Percentiles rank a stretch among this genome's conserved stretches.
phyloP scores from a whole-genome alignment of 2,113 vertebrate species.

The Corythornis vintsioides region DNA sequence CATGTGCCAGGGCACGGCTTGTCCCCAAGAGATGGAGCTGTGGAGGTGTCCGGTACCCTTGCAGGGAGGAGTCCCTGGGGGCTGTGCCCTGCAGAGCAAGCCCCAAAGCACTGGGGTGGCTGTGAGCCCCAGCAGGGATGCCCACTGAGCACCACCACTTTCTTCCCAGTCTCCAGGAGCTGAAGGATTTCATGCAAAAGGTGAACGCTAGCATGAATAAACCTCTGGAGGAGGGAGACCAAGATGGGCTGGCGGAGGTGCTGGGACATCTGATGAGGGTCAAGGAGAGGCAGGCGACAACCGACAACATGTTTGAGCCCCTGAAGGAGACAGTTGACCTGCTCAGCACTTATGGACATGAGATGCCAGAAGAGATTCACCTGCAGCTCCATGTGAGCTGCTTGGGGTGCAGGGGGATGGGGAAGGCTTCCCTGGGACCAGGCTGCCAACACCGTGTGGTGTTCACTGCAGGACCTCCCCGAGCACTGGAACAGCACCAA shows the following conservation, averaged over 20 bases:
- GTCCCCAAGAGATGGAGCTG: fast-evolving
- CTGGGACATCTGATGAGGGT: conserved; percentile 74
- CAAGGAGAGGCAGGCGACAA: conserved; percentile 66
- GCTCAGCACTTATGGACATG: conserved; percentile 71
- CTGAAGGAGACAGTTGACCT: conserved; percentile 74
- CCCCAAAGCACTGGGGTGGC: fast-evolving
- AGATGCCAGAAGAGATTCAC: conserved; percentile 72
- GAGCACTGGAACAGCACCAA: conserved; percentile 78
- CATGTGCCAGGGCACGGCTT: background rate
- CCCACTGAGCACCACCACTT: fast-evolving
- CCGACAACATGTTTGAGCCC: conserved; percentile 75
- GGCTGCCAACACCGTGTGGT: fast-evolving
- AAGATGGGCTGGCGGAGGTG: conserved; percentile 66
- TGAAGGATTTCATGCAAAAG: conserved; percentile 70
- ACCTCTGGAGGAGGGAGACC: conserved; percentile 74
- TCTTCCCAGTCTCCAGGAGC: conserved; percentile 64
- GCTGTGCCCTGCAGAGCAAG: background rate
- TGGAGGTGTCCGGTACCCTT: too few relatives aligned
- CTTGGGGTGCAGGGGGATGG: fast-evolving
- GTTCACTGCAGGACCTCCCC: conserved; percentile 69
- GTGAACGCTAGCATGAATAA: conserved; percentile 24
- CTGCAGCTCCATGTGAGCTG: conserved; percentile 67
- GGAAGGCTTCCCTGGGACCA: fast-evolving
- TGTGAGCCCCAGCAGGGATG: fast-evolving
- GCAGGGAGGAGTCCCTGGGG: fast-evolving